These are phyloP conservation scores for Tupaia chinensis DNA, from an alignment of 2,113 vertebrate species.

Conservation along the genomic window DNA sequence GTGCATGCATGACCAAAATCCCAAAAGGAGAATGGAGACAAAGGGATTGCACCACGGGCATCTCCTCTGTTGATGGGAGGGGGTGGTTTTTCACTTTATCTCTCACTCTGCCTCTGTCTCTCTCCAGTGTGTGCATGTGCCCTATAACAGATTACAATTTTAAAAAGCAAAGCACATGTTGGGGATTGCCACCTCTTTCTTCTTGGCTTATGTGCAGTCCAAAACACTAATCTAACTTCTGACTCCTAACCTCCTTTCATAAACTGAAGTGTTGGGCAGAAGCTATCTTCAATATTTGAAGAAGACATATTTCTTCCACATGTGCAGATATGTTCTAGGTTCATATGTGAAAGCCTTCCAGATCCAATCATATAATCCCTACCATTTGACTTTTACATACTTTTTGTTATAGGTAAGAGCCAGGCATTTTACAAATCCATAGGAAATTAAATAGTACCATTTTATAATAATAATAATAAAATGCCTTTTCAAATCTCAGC, in stretches of 20 bases:
- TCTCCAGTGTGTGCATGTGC: too few relatives aligned
- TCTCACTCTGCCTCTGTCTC: too few relatives aligned
- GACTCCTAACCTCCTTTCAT: not conserved
- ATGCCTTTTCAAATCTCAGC: not conserved
- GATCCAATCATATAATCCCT: not conserved
- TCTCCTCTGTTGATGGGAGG: too few relatives aligned
- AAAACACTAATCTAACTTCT: not conserved
- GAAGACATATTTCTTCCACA: not conserved
- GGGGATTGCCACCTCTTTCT: not conserved
- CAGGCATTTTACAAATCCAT: not conserved
- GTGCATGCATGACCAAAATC: too few relatives aligned
- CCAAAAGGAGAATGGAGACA: too few relatives aligned
- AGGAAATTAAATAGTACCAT: constrained; percentile 15
- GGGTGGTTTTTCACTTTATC: too few relatives aligned
- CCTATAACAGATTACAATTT: too few relatives aligned
- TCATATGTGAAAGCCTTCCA: not conserved
- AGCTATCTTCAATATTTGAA: constrained; percentile 12
- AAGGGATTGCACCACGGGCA: too few relatives aligned
- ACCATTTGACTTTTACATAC: not conserved
- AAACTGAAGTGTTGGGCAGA: not conserved
- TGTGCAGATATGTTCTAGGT: not conserved
- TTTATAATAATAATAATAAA: constrained; percentile 17
- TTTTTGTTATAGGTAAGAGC: constrained; percentile 1
- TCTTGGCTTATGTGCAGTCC: not conserved
- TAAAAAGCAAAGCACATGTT: not conserved